A percentile compares a stretch with the other conserved stretches of the same genome.
phyloP scores from a whole-genome alignment of 2,113 vertebrate genomes.

The Aplodontia rufa region DNA sequence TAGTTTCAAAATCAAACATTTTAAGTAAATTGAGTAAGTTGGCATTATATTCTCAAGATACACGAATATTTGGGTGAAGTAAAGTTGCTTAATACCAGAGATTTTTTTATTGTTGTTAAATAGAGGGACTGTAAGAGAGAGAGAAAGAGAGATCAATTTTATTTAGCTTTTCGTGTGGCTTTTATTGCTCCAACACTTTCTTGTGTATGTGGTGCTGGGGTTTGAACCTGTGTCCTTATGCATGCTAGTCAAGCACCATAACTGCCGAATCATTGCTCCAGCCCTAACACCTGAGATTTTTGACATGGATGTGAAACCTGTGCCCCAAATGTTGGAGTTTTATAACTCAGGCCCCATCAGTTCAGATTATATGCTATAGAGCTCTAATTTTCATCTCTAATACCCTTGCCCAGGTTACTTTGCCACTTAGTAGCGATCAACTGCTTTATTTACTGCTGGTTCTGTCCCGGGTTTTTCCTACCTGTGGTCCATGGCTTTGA shows the following conservation, averaged over 20 bases:
- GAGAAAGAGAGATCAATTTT: too few relatives aligned
- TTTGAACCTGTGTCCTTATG: too few relatives aligned
- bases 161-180: too few relatives aligned
- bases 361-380: not conserved
- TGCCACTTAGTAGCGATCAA: not conserved
- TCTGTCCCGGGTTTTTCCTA: not conserved
- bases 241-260: too few relatives aligned
- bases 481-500: not conserved
- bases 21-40: not conserved
- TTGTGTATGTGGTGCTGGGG: too few relatives aligned
- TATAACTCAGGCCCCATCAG: not conserved
- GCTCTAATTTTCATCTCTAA: not conserved
- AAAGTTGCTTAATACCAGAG: not conserved
- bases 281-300: not conserved
- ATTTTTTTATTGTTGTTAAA: too few relatives aligned
- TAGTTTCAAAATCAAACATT: constrained; percentile 26
- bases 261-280: too few relatives aligned
- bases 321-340: not conserved
- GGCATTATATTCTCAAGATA: not conserved
- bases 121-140: too few relatives aligned
- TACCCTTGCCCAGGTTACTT: not conserved
- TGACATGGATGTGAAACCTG: not conserved
- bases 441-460: not conserved
- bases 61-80: not conserved
- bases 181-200: too few relatives aligned